Evolutionary conservation across 2,797 vertebrate genomes (phyloP).

Genomic region (Furcifer pardalis): DNA sequence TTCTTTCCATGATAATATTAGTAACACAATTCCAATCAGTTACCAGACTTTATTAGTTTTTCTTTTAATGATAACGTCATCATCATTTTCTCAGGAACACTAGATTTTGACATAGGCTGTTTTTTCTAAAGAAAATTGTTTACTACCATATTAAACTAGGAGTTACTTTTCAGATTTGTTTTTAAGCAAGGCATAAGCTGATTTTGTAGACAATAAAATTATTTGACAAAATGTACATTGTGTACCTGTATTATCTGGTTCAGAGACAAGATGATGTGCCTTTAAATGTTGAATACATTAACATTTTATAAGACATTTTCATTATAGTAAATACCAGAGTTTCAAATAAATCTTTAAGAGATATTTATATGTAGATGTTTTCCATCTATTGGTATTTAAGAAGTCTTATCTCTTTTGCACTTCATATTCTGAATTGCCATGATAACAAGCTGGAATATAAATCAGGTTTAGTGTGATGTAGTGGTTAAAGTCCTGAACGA

Average conservation of each 20-base stretch:
- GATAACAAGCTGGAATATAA: neutral
- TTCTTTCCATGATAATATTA: conserved; percentile 28
- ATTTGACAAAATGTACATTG: conserved; percentile 15
- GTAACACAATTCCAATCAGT: neutral
- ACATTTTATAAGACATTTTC: conserved; percentile 8
- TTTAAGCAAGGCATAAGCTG: neutral
- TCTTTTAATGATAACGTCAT: conserved; percentile 24
- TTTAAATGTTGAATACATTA: conserved; percentile 30
- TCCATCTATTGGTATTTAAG: conserved; percentile 33
- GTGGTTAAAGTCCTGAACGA: too few relatives aligned
- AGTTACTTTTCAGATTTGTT: neutral
- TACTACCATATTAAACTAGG: conserved; percentile 16
- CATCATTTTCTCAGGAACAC: conserved; percentile 16
- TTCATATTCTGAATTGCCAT: neutral
- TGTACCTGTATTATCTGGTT: conserved; percentile 16
- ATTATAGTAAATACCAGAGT: neutral
- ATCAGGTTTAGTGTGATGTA: neutral
- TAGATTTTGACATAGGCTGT: conserved; percentile 21
- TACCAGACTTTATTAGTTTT: conserved; percentile 12
- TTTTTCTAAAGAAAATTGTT: neutral
- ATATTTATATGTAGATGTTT: conserved; percentile 3
- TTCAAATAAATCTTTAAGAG: conserved; percentile 8
- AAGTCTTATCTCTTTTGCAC: neutral
- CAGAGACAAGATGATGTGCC: neutral
- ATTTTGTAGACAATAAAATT: neutral